Evolutionary conservation across 2,888 invertebrate species (phyloP).

Genomic region (Agonopterix arenella): DNA sequence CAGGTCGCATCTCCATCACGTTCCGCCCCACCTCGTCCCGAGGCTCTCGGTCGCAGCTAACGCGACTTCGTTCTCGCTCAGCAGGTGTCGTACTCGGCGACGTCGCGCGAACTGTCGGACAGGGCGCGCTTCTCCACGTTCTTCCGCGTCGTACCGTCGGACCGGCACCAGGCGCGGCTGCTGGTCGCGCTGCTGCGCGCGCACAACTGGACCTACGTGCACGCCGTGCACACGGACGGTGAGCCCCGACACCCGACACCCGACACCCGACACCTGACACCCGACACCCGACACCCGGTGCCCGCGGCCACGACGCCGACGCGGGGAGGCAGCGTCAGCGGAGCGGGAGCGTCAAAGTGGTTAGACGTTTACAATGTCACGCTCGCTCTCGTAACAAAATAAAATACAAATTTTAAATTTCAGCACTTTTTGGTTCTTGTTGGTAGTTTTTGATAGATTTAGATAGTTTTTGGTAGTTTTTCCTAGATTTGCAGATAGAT

Average conservation of each 20-base stretch:
- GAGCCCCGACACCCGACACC: not conserved
- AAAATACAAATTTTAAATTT: too few species aligned
- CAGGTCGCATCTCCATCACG: constrained; percentile 70
- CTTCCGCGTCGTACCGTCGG: constrained; percentile 86
- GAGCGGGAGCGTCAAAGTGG: too few species aligned
- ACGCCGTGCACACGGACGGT: constrained; percentile 82
- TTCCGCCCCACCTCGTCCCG: not conserved
- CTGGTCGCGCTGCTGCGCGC: constrained; percentile 81
- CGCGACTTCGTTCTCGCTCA: constrained; percentile 11
- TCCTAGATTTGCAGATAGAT: too few species aligned
- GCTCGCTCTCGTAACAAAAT: too few species aligned
- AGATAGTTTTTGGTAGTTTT: too few species aligned
- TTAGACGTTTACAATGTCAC: too few species aligned
- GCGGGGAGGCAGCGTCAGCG: too few species aligned
- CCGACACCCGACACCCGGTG: not conserved
- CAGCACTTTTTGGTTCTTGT: too few species aligned
- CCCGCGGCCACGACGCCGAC: too few species aligned
- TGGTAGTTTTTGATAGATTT: too few species aligned
- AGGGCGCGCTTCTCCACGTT: constrained; percentile 86
- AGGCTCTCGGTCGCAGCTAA: not conserved
- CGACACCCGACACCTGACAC: too few species aligned
- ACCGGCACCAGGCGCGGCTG: constrained; percentile 85
- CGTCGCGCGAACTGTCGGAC: constrained; percentile 84
- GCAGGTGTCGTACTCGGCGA: constrained; percentile 84
- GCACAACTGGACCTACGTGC: constrained; percentile 87